Base-by-base conservation (phyloP, 1,140 invertebrate genomes). In the Danaus melanippus region DNA sequence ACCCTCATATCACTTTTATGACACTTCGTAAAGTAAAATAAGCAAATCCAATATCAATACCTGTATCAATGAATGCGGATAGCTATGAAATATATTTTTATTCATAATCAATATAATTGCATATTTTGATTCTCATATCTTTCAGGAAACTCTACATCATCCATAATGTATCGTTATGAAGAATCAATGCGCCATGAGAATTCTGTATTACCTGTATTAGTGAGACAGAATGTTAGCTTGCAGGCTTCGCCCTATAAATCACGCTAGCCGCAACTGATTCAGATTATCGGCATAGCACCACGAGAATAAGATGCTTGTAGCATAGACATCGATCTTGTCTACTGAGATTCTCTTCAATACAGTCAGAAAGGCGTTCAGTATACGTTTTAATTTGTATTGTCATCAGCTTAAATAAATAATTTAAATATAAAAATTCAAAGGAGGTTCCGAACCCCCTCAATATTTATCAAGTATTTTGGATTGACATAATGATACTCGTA, bases 191-290 rank as follows among this genome's bases (percentile, higher is more conserved):
- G 12, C 47, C 47, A 47, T 50, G 17, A 48, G 7, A 50, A 46
- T 32, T 32, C 47, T 44, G 47, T 41, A 74, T 75, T 79, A 66
- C 77, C 74, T 74, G 71, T 74, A 79, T 77, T 79, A 73, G 68
- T 52, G 50, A 70, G 67, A 64, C 66, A 63, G 71, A 69, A 77
- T 66, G 60, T 67, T 64, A 69, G 61, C 62, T 66, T 69, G 69
- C 66, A 75, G 69, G 64, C 64, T 64, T 69, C 67, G 65, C 74
- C 70, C 59, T 79, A 84, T 84, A 84, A 82, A 82, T 82, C 81
- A 79, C 67, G 65, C 56, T 64, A 43, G 59, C 53, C 64, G 71
- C 69, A 74, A 82, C 76, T 71, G 80, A 81, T 80, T 78, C 75
- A 76, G 71, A 53, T 63, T 59, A 56, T 54, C 42, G 49, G 45